Conservation (phyloP, 2,113 vertebrate species). For the Mohoua ochrocephala region DNA sequence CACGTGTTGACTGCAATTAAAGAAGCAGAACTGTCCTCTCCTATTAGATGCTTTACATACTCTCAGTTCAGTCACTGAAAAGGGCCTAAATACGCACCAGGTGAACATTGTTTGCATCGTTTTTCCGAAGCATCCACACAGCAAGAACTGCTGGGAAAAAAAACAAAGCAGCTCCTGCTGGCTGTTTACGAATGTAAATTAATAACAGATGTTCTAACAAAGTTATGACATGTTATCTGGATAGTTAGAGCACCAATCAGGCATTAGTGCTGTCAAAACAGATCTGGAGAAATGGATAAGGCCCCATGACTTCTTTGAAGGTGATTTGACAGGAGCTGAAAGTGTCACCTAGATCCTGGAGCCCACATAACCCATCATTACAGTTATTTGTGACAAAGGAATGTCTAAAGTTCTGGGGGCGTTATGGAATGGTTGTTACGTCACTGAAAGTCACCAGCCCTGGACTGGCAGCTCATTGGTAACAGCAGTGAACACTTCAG, state of each 20-base stretch:
- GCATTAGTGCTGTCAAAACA: not conserved
- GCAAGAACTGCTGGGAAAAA: not conserved
- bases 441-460: not conserved
- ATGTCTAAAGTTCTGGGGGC: not conserved
- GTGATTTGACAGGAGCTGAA: not conserved
- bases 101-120: not conserved
- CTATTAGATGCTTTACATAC: not conserved
- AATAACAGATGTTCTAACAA: conserved; percentile 37
- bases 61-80: not conserved
- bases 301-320: not conserved
- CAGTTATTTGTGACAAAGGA: not conserved
- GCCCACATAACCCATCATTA: not conserved
- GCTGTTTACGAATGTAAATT: conserved; percentile 7
- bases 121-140: not conserved
- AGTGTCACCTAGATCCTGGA: not conserved
- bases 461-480: not conserved
- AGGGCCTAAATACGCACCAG: not conserved
- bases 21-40: not conserved
- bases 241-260: not conserved
- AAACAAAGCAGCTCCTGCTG: not conserved
- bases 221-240: not conserved
- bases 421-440: not conserved
- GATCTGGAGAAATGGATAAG: not conserved
- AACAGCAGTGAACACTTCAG: not conserved
- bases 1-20: not conserved